Conservation (phyloP, 2,797 vertebrate species). For the Acropternis orthonyx region DNA sequence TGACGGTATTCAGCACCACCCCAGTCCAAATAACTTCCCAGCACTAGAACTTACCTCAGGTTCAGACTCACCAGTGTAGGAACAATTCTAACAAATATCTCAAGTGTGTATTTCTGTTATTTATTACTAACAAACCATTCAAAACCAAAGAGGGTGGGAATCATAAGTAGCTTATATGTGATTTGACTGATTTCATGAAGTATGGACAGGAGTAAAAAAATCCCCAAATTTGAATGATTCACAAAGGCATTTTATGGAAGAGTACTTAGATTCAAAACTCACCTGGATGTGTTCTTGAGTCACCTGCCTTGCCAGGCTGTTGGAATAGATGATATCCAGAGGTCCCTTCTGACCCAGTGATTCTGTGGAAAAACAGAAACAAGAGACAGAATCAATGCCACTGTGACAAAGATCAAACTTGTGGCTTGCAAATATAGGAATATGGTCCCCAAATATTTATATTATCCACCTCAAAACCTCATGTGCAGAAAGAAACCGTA, state of each 20-base stretch:
- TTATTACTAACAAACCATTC: neutral
- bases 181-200: neutral
- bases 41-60: neutral
- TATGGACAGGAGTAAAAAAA: neutral
- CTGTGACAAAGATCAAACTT: neutral
- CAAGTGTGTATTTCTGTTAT: neutral
- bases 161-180: neutral
- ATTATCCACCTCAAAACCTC: neutral
- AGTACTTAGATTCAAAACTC: neutral
- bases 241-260: neutral
- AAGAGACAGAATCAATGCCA: neutral
- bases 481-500: accelerated
- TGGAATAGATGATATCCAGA: neutral
- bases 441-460: neutral
- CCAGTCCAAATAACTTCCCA: neutral
- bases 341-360: neutral
- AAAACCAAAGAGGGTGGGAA: neutral
- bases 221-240: neutral
- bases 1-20: neutral
- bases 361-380: neutral
- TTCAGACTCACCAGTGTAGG: neutral
- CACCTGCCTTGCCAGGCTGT: neutral
- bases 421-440: neutral
- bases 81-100: neutral
- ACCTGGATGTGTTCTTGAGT: neutral